Evolutionary conservation across 2,888 invertebrate species (phyloP).

Genomic region (Synanthedon formicaeformis): DNA sequence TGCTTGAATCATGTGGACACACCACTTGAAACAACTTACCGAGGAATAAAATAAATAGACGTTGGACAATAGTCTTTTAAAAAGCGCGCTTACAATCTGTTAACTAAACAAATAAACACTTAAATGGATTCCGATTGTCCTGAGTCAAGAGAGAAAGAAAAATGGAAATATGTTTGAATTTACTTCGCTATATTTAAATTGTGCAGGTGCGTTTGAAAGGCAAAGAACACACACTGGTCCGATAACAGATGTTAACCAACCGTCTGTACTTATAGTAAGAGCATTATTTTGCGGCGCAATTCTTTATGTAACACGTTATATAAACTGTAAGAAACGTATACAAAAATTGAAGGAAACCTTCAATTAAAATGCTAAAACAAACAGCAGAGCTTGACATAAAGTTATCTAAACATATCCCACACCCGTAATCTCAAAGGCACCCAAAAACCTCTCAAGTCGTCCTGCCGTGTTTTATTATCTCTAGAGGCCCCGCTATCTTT

Average conservation of each 20-base stretch:
- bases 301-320: slow-evolving; percentile 46
- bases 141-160: slow-evolving; percentile 24
- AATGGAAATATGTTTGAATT: slow-evolving; percentile 11
- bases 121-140: slow-evolving; percentile 16
- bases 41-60: slow-evolving; percentile 18
- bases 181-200: slow-evolving; percentile 33
- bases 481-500: slow-evolving; percentile 46
- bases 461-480: slow-evolving; percentile 53
- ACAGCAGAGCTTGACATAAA: slow-evolving; percentile 31
- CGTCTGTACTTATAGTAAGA: slow-evolving; percentile 39
- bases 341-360: slow-evolving; percentile 13
- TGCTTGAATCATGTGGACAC: slow-evolving; percentile 44
- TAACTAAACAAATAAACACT: slow-evolving; percentile 41
- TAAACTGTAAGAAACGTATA: slow-evolving; percentile 3
- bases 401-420: slow-evolving; percentile 51
- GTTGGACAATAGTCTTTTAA: slow-evolving; percentile 33
- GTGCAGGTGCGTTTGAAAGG: slow-evolving; percentile 58
- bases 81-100: slow-evolving; percentile 30
- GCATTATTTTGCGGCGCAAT: slow-evolving; percentile 42
- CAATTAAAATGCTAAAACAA: slow-evolving; percentile 35
- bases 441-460: slow-evolving; percentile 44
- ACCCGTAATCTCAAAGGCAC: slow-evolving; percentile 36
- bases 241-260: slow-evolving; percentile 63
- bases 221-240: slow-evolving; percentile 59
- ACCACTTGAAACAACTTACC: slow-evolving; percentile 35